Conservation (phyloP, 2,113 vertebrate species). For the Notothenia rossii region DNA sequence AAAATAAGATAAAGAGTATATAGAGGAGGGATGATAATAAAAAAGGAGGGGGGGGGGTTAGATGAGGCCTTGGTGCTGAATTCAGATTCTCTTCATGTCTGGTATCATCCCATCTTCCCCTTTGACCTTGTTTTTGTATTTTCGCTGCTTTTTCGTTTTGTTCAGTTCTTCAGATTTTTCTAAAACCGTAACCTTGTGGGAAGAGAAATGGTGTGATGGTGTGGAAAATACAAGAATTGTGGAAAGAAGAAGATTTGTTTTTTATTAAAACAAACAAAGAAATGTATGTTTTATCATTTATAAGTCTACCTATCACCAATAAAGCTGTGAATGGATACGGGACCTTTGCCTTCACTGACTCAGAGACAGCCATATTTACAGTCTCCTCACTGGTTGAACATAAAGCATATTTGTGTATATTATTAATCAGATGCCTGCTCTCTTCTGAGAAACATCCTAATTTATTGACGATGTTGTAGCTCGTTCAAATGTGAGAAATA, state of each 20-base stretch:
- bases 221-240: not conserved
- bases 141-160: not conserved
- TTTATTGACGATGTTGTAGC: no score
- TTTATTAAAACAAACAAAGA: not conserved
- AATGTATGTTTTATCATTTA: not conserved
- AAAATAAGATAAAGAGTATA: not conserved
- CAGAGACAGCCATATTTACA: not conserved
- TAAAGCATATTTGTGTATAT: not conserved
- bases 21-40: slow-evolving; percentile 1
- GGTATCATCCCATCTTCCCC: not conserved
- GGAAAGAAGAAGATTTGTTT: not conserved
- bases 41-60: slow-evolving; percentile 24
- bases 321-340: not conserved
- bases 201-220: not conserved
- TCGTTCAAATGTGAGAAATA: not conserved
- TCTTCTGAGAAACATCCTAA: not conserved
- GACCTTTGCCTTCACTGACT: slow-evolving; percentile 2
- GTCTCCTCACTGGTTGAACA: not conserved
- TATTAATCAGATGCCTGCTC: no score
- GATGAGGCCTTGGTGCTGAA: slow-evolving; percentile 10
- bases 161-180: not conserved
- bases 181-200: not conserved
- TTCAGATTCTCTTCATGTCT: not conserved
- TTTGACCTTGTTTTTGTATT: not conserved
- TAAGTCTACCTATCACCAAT: no score